Base-by-base conservation (phyloP, 2,113 vertebrate genomes). In the Dicentrarchus labrax region DNA sequence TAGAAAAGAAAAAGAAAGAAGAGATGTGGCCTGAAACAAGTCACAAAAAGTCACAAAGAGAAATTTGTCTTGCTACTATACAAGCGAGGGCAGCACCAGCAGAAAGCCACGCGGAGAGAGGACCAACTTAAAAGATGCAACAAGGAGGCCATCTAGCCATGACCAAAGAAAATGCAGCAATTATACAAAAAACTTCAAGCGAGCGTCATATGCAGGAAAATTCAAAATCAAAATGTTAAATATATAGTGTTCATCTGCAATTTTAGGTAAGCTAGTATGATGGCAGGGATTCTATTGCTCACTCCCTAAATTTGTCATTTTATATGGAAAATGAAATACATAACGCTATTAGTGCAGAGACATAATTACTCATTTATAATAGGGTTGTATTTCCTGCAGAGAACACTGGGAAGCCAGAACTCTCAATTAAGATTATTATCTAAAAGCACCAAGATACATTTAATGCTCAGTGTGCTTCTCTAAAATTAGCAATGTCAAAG, bases 1-100 rank as follows among this genome's bases (percentile, higher is more conserved):
- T 61, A 86, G 69, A 88, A 82, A 86, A 81, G 78, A 84, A 86
- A 85, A 77, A 85, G 85, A 93, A 88, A 92, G 76, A 87, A 82
- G 47, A 94, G 6, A 91, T 61, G 75, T 86, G 69, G 82, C 88
- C 93, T 92, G 66, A 94, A 92, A 94, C 74, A 72, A 91, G 75
- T 81, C 80, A 66, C 67, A 67, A 1, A 82, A 76, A 90, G 53
- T 78, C 56, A 90, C 60, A 86, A 69, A 91, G 75, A 75, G 57
- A 89, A 86, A 88, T 76, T 70, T 70, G 13, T 88, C 54, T 62
- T 77, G 54, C 61, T 50, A 48, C 62, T 51, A 50, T 13, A 89
- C 36, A 83, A 89, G 84, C 84, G 5, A 84, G n/a, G 59, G 77
- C 84, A 82, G 70, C 77, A 61, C n/a, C 76, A 86, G 82, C 73